phyloP scores from a whole-genome alignment of 2,888 invertebrate genomes.

The Rhimphoctona megacephalus region DNA sequence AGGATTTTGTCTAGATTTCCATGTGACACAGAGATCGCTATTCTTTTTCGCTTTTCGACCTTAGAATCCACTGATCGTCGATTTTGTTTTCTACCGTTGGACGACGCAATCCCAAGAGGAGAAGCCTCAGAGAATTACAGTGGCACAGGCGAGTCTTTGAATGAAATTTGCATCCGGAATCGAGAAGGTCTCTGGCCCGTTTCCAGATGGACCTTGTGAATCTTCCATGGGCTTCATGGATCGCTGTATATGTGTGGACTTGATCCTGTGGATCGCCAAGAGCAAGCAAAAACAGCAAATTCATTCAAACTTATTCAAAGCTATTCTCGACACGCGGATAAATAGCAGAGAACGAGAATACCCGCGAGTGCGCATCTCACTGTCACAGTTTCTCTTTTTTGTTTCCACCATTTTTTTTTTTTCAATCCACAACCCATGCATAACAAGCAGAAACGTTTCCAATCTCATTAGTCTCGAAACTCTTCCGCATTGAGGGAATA shows the following conservation, averaged over 20 bases:
- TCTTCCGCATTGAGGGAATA: conserved; percentile 62
- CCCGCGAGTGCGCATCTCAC: conserved; percentile 69
- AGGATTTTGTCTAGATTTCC: conserved; percentile 26
- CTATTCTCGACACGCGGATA: conserved; percentile 80
- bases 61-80: conserved; percentile 55
- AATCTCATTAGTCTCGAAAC: conserved; percentile 54
- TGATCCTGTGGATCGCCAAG: conserved; percentile 35
- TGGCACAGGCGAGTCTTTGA: conserved; percentile 74
- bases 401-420: conserved; percentile 28
- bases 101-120: conserved; percentile 68
- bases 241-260: conserved; percentile 27
- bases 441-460: conserved; percentile 41
- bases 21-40: neutral
- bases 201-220: conserved; percentile 77
- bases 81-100: conserved; percentile 14
- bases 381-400: conserved; percentile 73
- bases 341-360: conserved; percentile 70
- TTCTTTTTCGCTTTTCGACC: conserved; percentile 49
- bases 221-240: conserved; percentile 36
- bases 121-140: conserved; percentile 65
- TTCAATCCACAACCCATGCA: conserved; percentile 33
- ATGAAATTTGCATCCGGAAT: conserved; percentile 81
- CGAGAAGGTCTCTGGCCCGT: conserved; percentile 76
- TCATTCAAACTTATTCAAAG: conserved; percentile 83
- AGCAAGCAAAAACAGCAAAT: conserved; percentile 74